A percentile compares a stretch with the other conserved stretches of the same genome.
phyloP scores from a whole-genome alignment of 2,113 vertebrate genomes.

The Atlantisia rogersi region DNA sequence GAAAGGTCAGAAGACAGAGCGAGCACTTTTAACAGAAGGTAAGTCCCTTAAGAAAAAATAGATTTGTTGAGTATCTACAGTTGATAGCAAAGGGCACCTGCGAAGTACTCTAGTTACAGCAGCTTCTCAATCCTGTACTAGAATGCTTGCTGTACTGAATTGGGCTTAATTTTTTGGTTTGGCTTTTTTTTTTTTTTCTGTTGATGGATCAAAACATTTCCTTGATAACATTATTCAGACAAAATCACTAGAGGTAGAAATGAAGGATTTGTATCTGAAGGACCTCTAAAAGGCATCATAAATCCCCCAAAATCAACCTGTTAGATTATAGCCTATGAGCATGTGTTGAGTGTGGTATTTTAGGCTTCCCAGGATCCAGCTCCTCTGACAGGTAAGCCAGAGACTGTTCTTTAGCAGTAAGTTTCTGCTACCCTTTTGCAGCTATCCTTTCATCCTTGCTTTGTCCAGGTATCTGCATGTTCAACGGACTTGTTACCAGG shows the following conservation, averaged over 20 bases:
- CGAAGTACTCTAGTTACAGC: neutral
- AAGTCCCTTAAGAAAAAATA: neutral
- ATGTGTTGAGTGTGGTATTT: neutral
- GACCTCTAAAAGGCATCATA: neutral
- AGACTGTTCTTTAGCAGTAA: neutral
- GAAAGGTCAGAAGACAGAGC: neutral
- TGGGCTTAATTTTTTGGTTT: no score
- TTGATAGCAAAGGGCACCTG: neutral
- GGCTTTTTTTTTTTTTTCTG: no score
- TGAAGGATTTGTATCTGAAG: neutral
- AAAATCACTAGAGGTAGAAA: neutral
- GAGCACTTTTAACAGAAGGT: neutral
- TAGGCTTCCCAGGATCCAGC: accelerated
- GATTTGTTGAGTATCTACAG: neutral
- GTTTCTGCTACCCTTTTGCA: neutral
- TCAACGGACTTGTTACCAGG: neutral
- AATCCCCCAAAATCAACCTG: no score
- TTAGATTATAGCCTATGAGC: neutral
- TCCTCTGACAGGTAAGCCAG: neutral
- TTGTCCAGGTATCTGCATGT: neutral
- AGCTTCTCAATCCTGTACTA: neutral
- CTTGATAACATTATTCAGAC: neutral
- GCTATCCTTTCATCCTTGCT: neutral
- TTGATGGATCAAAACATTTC: neutral
- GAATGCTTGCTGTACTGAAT: neutral